phyloP scores from a whole-genome alignment of 1,140 invertebrate species.

The Drosophila mayri region DNA sequence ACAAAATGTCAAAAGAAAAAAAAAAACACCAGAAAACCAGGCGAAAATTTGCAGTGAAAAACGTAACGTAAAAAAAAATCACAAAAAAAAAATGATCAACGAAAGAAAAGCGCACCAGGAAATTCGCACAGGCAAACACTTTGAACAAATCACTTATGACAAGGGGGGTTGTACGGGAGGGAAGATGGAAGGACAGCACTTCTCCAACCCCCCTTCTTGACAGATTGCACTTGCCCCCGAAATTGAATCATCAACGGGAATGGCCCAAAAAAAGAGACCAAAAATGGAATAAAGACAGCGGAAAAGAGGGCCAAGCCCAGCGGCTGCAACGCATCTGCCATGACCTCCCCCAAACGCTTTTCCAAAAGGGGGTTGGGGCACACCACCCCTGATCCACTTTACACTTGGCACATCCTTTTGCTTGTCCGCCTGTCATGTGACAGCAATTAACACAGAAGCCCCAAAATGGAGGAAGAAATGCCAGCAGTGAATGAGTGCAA shows the following conservation, averaged over 20 bases:
- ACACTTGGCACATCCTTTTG: constrained; percentile 63
- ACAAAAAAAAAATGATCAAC: constrained; percentile 3
- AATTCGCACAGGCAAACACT: constrained; percentile 67
- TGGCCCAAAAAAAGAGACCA: constrained; percentile 10
- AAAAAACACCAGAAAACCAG: constrained; percentile 3
- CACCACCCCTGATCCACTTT: constrained; percentile 33
- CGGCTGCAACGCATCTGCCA: constrained; percentile 44
- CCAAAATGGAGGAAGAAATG: constrained; percentile 36
- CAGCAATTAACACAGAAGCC: constrained; percentile 79
- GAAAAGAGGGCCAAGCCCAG: neutral
- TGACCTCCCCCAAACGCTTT: constrained; percentile 26
- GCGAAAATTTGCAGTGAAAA: constrained; percentile 10
- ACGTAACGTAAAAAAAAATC: constrained; percentile 10
- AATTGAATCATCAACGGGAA: constrained; percentile 75
- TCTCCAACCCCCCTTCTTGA: constrained; percentile 25
- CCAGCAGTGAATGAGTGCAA: constrained; percentile 1
- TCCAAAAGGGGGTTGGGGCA: neutral
- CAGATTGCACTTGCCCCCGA: constrained; percentile 53
- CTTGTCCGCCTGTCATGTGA: constrained; percentile 72
- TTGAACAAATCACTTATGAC: constrained; percentile 79
- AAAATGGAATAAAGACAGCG: neutral
- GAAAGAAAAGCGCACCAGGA: constrained; percentile 53
- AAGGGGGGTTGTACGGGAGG: neutral
- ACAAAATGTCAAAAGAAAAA: constrained; percentile 52
- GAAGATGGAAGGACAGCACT: neutral